A percentile compares a stretch with the other conserved stretches of the same genome.
phyloP scores from a whole-genome alignment of 2,888 invertebrate genomes.

The Heteromyza rotundicornis region DNA sequence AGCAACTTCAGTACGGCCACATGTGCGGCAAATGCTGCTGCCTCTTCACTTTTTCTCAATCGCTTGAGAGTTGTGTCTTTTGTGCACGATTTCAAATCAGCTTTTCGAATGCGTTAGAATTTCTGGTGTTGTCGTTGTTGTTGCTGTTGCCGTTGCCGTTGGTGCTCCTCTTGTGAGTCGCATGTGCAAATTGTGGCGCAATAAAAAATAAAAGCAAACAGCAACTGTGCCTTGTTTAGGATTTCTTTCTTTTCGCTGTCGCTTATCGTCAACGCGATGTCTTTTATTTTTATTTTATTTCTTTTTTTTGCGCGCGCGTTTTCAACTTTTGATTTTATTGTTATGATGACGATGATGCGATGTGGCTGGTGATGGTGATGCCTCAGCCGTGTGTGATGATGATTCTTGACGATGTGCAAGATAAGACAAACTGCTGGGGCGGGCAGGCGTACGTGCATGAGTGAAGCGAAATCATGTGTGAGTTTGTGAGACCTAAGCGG shows the following conservation, averaged over 20 bases:
- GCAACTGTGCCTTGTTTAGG: neutral
- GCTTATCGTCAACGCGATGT: neutral
- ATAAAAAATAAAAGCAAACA: conserved; percentile 4
- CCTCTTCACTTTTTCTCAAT: neutral
- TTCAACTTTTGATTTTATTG: conserved; percentile 6
- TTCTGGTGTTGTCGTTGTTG: neutral
- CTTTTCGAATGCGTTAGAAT: conserved; percentile 7
- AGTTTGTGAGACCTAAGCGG: no score
- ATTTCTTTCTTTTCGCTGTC: neutral
- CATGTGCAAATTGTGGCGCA: conserved; percentile 27
- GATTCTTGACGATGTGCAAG: no score
- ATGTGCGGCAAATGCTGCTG: neutral
- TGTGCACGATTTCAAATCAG: neutral
- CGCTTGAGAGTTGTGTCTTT: neutral
- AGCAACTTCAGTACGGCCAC: neutral
- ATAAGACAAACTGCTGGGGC: neutral
- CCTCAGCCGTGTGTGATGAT: no score
- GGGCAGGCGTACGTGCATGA: neutral
- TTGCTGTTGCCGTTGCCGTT: neutral
- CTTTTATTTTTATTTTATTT: neutral
- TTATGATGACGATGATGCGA: conserved; percentile 8
- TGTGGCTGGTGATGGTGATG: no score
- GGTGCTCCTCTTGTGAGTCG: neutral
- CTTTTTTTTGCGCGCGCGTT: neutral
- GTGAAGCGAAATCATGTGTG: neutral